These are phyloP conservation scores for Brenthis daphne DNA, from an alignment of 2,888 invertebrate species.

Conservation along the genomic window DNA sequence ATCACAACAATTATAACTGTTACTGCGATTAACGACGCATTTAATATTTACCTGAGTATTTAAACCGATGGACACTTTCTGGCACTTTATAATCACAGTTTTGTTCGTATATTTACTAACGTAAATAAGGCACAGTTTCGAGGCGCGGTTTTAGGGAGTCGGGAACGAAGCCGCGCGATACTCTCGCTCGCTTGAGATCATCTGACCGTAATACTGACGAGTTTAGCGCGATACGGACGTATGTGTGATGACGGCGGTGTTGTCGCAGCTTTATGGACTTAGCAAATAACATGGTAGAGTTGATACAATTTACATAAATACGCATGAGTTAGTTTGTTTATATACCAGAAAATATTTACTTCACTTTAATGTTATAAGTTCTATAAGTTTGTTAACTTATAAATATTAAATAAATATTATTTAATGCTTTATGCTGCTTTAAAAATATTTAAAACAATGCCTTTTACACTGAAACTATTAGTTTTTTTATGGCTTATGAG, in stretches of 20 bases:
- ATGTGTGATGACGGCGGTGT: conserved; percentile 29
- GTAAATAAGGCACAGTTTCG: conserved; percentile 24
- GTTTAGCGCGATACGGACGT: conserved; percentile 26
- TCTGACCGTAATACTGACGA: conserved; percentile 42
- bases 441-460: too few species aligned
- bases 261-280: conserved; percentile 23
- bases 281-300: conserved; percentile 7
- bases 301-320: too few species aligned
- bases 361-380: too few species aligned
- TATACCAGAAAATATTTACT: too few species aligned
- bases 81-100: conserved; percentile 18
- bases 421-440: too few species aligned
- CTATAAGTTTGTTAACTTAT: too few species aligned
- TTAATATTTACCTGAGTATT: conserved; percentile 29
- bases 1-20: conserved; percentile 30
- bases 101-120: conserved; percentile 7
- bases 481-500: too few species aligned
- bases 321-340: too few species aligned
- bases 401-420: too few species aligned
- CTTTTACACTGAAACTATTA: too few species aligned
- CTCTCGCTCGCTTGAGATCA: conserved; percentile 45
- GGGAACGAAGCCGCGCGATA: conserved; percentile 40
- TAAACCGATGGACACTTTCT: conserved; percentile 24
- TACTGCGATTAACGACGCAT: conserved; percentile 10
- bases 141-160: conserved; percentile 21